phyloP scores from a whole-genome alignment of 1,140 invertebrate species.

The Vanessa atalanta region DNA sequence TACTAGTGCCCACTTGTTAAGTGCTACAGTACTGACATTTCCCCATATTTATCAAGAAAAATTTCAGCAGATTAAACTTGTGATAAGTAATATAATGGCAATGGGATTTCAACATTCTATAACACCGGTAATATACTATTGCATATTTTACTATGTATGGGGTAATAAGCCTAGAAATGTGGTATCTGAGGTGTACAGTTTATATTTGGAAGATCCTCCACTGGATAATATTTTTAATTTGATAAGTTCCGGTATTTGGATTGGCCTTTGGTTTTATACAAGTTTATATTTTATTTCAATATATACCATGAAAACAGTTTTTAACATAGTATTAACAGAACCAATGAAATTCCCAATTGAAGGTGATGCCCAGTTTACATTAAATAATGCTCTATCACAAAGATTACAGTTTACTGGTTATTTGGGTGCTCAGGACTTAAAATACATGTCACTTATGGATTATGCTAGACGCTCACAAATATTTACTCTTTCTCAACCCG shows the following conservation, averaged over 20 bases:
- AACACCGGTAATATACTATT: slow-evolving; percentile 83
- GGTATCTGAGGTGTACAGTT: slow-evolving; percentile 75
- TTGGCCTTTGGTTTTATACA: slow-evolving; percentile 85
- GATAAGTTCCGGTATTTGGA: slow-evolving; percentile 80
- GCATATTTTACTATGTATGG: slow-evolving; percentile 82
- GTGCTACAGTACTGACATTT: slow-evolving; percentile 83
- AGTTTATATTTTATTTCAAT: slow-evolving; percentile 85
- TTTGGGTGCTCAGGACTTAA: slow-evolving; percentile 86
- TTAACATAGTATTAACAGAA: slow-evolving; percentile 86
- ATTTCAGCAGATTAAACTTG: slow-evolving; percentile 83
- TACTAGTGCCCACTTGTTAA: slow-evolving; percentile 79
- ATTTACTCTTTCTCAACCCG: slow-evolving; percentile 88
- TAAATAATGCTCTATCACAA: slow-evolving; percentile 82
- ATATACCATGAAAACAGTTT: slow-evolving; percentile 85
- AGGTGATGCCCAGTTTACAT: slow-evolving; percentile 62
- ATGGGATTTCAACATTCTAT: slow-evolving; percentile 82
- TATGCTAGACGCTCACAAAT: slow-evolving; percentile 81
- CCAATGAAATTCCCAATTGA: slow-evolving; percentile 83
- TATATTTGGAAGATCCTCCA: slow-evolving; percentile 79
- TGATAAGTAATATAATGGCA: slow-evolving; percentile 81
- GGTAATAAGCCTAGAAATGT: slow-evolving; percentile 72
- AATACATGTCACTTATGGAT: slow-evolving; percentile 83
- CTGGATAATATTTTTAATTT: slow-evolving; percentile 80
- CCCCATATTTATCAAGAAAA: slow-evolving; percentile 85
- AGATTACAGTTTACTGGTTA: slow-evolving; percentile 85